Conservation (phyloP, 2,797 vertebrate species). For the Setipinna tenuifilis region DNA sequence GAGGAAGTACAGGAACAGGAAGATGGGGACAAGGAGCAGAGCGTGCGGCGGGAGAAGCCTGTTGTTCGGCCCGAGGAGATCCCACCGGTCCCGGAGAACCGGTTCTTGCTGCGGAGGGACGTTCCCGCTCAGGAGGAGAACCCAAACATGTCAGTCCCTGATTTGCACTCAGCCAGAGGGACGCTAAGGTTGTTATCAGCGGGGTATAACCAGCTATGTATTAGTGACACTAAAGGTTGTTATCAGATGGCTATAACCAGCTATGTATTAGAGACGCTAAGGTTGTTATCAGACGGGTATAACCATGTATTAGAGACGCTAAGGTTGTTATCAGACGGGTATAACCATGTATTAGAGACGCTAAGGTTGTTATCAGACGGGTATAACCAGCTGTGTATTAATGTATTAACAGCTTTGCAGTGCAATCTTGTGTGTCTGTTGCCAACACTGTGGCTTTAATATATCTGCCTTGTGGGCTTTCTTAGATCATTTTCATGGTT, state of each 20-base stretch:
- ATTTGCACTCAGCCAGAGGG: background rate
- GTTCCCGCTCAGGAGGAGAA: slow-evolving; percentile 77
- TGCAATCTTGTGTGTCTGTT: background rate
- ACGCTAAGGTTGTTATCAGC: slow-evolving; percentile 12
- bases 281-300: too few species aligned
- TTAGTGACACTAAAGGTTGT: too few species aligned
- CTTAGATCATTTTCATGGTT: background rate
- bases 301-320: background rate
- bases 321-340: slow-evolving; percentile 17
- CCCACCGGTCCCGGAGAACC: slow-evolving; percentile 96
- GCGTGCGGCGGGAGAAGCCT: slow-evolving; percentile 88
- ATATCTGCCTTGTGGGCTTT: background rate
- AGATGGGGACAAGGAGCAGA: slow-evolving; percentile 75
- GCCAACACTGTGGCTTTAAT: background rate
- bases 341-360: background rate
- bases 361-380: background rate
- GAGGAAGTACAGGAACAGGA: slow-evolving; percentile 55
- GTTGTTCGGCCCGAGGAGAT: slow-evolving; percentile 96
- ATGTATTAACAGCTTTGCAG: background rate
- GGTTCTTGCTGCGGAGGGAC: slow-evolving; percentile 92
- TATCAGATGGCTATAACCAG: too few species aligned
- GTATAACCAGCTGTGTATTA: too few species aligned
- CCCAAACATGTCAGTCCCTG: slow-evolving; percentile 79
- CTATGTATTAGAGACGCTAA: too few species aligned
- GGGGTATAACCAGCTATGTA: background rate